These are phyloP conservation scores for Poecilia latipinna DNA, from an alignment of 2,113 vertebrate species.

Conservation along the genomic window DNA sequence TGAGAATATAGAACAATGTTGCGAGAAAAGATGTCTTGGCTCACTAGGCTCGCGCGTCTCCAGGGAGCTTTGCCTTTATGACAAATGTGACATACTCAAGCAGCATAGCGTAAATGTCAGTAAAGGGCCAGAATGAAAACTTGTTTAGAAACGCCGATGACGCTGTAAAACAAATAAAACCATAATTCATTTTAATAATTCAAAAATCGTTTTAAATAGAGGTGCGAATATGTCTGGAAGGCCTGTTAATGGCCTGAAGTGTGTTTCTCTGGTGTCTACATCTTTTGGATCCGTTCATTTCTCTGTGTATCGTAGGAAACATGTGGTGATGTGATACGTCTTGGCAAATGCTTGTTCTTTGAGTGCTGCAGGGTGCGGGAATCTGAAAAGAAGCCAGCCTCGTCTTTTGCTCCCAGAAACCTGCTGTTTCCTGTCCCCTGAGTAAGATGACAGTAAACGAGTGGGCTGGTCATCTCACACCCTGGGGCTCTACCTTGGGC, in stretches of 20 bases:
- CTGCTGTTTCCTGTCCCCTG: slow-evolving; percentile 62
- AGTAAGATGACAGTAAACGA: slow-evolving; percentile 71
- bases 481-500: slow-evolving; percentile 66
- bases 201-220: slow-evolving; percentile 13
- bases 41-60: slow-evolving; percentile 42
- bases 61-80: slow-evolving; percentile 29
- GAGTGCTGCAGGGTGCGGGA: slow-evolving; percentile 49
- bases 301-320: slow-evolving; percentile 34
- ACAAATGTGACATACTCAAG: slow-evolving; percentile 52
- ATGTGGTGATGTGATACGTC: slow-evolving; percentile 52
- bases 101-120: slow-evolving; percentile 40
- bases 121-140: slow-evolving; percentile 32
- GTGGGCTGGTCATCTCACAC: slow-evolving; percentile 71
- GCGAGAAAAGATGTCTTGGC: slow-evolving; percentile 45
- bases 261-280: slow-evolving; percentile 35
- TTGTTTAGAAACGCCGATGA: slow-evolving; percentile 23
- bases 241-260: slow-evolving; percentile 13
- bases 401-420: slow-evolving; percentile 56
- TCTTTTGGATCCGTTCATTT: slow-evolving; percentile 24
- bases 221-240: slow-evolving; percentile 1
- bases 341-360: slow-evolving; percentile 59
- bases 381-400: slow-evolving; percentile 63
- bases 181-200: slow-evolving; percentile 24
- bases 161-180: slow-evolving; percentile 29
- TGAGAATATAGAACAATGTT: slow-evolving; percentile 37